phyloP scores from a whole-genome alignment of 2,888 invertebrate species.

The Noctua janthina region DNA sequence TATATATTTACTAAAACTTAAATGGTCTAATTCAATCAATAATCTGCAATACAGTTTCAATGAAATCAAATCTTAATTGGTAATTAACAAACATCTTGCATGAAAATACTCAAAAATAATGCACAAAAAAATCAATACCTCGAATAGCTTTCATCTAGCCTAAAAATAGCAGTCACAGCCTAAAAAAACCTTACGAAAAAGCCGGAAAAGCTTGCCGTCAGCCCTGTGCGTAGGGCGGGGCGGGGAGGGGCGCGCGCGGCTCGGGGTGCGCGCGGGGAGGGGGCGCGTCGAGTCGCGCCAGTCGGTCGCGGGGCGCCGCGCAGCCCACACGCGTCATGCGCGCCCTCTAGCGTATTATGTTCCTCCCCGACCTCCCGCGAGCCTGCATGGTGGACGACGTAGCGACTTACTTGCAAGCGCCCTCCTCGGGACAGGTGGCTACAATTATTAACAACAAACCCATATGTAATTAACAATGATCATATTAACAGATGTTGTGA shows the following conservation, averaged over 20 bases:
- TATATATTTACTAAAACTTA: not conserved
- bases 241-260: constrained; percentile 69
- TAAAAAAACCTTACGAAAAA: constrained; percentile 60
- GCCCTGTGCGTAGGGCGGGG: constrained; percentile 80
- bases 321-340: constrained; percentile 88
- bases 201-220: constrained; percentile 80
- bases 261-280: constrained; percentile 65
- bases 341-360: constrained; percentile 92
- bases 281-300: constrained; percentile 77
- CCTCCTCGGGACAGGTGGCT: constrained; percentile 98
- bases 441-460: constrained; percentile 90
- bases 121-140: constrained; percentile 53
- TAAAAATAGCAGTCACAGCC: constrained; percentile 52
- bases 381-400: constrained; percentile 99
- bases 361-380: constrained; percentile 97
- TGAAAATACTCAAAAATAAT: constrained; percentile 21
- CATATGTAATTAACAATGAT: constrained; percentile 91
- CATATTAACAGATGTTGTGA: constrained; percentile 91
- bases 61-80: not conserved
- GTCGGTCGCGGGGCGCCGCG: constrained; percentile 89
- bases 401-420: constrained; percentile 98
- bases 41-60: not conserved
- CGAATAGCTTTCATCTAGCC: constrained; percentile 59
- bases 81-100: not conserved
- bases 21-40: constrained; percentile 19